Percentiles rank a stretch among this genome's conserved stretches.
Evolutionary conservation across 35 echinoderm and acorn worm species (phyloP).

Genomic region (Apostichopus parvimensis): DNA sequence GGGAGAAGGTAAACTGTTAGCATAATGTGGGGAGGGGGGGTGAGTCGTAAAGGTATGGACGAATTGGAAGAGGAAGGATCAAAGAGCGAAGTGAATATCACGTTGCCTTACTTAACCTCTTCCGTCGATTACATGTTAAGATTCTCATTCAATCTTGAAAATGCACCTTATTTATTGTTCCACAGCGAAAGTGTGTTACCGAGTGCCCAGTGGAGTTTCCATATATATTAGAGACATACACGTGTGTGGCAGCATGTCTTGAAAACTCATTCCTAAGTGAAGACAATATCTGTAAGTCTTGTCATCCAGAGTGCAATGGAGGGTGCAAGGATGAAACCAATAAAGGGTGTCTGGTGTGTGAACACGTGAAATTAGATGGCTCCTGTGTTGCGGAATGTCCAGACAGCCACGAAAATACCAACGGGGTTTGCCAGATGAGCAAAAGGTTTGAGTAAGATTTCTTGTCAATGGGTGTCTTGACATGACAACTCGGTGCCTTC

Average conservation of each 20-base stretch:
- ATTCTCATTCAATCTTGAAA: neutral
- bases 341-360: conserved; percentile 2
- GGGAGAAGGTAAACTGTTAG: neutral
- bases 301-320: neutral
- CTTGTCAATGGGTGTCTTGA: too few relatives aligned
- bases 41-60: neutral
- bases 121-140: neutral
- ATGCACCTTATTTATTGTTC: neutral
- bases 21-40: neutral
- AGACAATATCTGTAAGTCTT: conserved; percentile 8
- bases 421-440: neutral
- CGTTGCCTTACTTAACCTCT: neutral
- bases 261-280: neutral
- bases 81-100: neutral
- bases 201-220: neutral
- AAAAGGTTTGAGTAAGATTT: neutral
- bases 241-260: neutral
- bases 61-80: neutral
- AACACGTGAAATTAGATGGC: neutral
- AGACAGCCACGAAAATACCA: conserved; percentile 1
- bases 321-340: neutral
- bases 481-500: too few relatives aligned
- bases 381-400: conserved; percentile 6
- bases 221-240: neutral
- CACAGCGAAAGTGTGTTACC: conserved; percentile 2